phyloP scores from a whole-genome alignment of 2,113 vertebrate genomes.

The Psittacus erithacus region DNA sequence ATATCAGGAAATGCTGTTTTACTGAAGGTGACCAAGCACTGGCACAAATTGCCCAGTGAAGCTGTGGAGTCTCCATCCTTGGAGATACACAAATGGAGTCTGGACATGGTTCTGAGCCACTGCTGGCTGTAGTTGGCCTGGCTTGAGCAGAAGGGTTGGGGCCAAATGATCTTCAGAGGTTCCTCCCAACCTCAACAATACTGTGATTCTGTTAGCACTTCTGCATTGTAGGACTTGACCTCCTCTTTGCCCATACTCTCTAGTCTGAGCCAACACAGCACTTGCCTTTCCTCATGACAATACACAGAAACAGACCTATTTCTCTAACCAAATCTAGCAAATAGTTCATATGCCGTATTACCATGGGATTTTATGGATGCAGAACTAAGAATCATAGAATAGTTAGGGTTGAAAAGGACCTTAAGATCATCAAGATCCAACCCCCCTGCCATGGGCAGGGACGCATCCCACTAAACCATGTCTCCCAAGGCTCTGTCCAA shows the following conservation, averaged over 20 bases:
- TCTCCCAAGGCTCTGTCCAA: no score
- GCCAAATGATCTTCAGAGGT: background rate
- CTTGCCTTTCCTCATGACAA: background rate
- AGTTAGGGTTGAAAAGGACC: no score
- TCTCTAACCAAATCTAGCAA: background rate
- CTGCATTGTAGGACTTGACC: rapidly evolving
- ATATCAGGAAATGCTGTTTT: background rate
- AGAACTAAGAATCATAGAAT: background rate
- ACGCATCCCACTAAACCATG: no score
- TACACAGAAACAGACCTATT: background rate
- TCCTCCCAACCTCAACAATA: background rate
- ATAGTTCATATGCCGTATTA: background rate
- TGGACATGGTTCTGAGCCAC: background rate
- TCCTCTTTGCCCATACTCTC: background rate
- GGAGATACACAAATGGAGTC: background rate
- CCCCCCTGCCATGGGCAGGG: no score
- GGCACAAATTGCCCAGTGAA: background rate
- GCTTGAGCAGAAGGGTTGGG: background rate
- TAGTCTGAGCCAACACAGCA: background rate
- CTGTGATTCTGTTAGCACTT: background rate
- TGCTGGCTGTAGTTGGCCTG: background rate
- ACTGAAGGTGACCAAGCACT: background rate
- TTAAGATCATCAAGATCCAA: no score
- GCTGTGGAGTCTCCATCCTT: background rate
- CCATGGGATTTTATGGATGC: background rate